Percentiles rank a stretch among this genome's conserved stretches.
Conservation (phyloP, 2,888 invertebrate genomes). For the Caenorhabditis imperialis region DNA sequence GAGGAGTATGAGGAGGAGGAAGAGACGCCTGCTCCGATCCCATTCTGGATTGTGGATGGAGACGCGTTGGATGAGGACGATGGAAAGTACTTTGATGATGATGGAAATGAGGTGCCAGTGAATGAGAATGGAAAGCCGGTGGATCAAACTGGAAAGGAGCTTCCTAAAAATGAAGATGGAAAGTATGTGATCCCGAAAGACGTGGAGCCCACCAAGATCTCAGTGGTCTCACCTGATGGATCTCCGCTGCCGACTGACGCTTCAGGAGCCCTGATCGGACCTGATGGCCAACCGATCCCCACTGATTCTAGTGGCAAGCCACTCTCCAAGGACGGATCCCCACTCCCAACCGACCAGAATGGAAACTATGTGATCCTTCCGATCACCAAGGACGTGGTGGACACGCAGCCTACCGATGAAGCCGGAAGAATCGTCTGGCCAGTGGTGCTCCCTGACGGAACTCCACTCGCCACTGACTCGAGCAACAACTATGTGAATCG, state of each 20-base stretch:
- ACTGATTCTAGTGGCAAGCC: slow-evolving; percentile 62
- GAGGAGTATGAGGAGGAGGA: slow-evolving; percentile 44
- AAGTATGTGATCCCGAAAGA: slow-evolving; percentile 45
- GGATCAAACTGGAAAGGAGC: slow-evolving; percentile 56
- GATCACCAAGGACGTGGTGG: neutral
- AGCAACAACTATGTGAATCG: slow-evolving; percentile 38
- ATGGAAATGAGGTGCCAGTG: slow-evolving; percentile 54
- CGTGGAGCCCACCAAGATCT: slow-evolving; percentile 11
- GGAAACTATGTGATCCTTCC: slow-evolving; percentile 46
- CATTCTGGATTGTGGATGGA: slow-evolving; percentile 54
- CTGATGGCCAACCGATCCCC: slow-evolving; percentile 48
- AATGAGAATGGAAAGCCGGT: slow-evolving; percentile 57
- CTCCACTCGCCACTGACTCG: slow-evolving; percentile 54
- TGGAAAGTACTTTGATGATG: slow-evolving; percentile 54
- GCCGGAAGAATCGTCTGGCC: slow-evolving; percentile 37
- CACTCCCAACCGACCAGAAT: slow-evolving; percentile 55
- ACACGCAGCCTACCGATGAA: slow-evolving; percentile 17
- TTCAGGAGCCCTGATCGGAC: slow-evolving; percentile 40
- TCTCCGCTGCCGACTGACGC: slow-evolving; percentile 57
- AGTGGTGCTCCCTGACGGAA: slow-evolving; percentile 52
- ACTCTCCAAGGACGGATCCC: slow-evolving; percentile 58
- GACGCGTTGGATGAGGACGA: slow-evolving; percentile 60
- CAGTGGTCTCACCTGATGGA: slow-evolving; percentile 27
- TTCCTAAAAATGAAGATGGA: slow-evolving; percentile 61
- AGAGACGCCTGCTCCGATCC: slow-evolving; percentile 30